Conservation (phyloP, 1,140 invertebrate genomes). For the Solenopsis fugax region DNA sequence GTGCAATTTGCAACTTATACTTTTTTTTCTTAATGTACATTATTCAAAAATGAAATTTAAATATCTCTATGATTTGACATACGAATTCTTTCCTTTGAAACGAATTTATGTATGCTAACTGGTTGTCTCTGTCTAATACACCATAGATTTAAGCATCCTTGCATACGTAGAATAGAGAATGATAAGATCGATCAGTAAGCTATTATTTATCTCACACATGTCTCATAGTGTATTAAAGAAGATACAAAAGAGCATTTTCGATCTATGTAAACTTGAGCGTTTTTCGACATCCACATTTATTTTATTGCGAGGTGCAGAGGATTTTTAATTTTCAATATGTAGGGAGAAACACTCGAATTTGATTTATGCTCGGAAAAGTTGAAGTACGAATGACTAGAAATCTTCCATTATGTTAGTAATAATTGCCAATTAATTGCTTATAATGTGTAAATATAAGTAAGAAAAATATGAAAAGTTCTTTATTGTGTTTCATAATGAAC, state of each 20-base stretch:
- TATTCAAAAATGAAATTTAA: constrained; percentile 26
- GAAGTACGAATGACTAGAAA: not conserved
- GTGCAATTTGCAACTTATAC: constrained; percentile 68
- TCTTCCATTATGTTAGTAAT: constrained; percentile 64
- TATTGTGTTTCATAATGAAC: constrained; percentile 29
- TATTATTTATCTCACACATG: constrained; percentile 44
- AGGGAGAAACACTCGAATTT: constrained; percentile 23
- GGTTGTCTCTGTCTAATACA: constrained; percentile 61
- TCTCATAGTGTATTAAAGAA: constrained; percentile 53
- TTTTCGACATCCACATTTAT: constrained; percentile 48
- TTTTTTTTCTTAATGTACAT: constrained; percentile 36
- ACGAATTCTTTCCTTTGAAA: constrained; percentile 26
- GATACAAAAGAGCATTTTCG: constrained; percentile 31
- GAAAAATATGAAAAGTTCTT: constrained; percentile 33
- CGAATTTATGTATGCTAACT: constrained; percentile 68
- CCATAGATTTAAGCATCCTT: constrained; percentile 52
- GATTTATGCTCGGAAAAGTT: constrained; percentile 10
- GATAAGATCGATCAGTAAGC: constrained; percentile 24
- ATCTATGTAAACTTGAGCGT: constrained; percentile 22
- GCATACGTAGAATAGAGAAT: constrained; percentile 56
- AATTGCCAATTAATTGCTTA: constrained; percentile 61
- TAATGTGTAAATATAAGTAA: constrained; percentile 67
- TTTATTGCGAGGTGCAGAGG: not conserved
- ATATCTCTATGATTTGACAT: constrained; percentile 34
- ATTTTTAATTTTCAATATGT: constrained; percentile 17